Base-by-base conservation (phyloP, 2,888 invertebrate genomes). In the Oscheius sp. region DNA sequence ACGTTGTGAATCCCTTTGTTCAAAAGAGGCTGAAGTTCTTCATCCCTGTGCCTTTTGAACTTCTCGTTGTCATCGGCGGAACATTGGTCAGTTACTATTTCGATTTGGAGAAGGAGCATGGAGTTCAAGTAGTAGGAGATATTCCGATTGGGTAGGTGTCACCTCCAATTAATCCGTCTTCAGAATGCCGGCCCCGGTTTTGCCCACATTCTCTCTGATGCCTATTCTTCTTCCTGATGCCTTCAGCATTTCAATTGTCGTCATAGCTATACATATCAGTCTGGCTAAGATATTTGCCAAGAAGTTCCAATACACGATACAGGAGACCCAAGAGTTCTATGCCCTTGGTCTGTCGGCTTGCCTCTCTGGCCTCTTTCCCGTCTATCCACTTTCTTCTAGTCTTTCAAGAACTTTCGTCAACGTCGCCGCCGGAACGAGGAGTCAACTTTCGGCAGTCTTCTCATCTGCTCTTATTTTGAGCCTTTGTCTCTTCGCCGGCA, bases 371-470 rank as follows among this genome's bases (percentile, higher is more conserved):
- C 87, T 89, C 80, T 89, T 89, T 81, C 86, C 87, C 9, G 87
- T 88, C 56, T 88, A 87, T 78, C 87, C 87, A 3, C 84, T 87
- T n/a, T 86, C 88, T 6, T 88, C 87, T 17, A 89, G 89, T 2
- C 81, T 89, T 64, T 88, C 89, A 14, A 82, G 89, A 66, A 89
- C 89, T 67, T 77, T 89, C 22, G 93, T 95, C 59, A 94, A 94
- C 84, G 91, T 92, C 80, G 90, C 91, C 78, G 92, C 93, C 0
- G 95, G 95, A 14, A 92, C 93, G 38, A 92, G 91, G 83, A 93
- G 94, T 0, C 93, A 94, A 85, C 38, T 65, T 17, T 36, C 54
- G 17, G 44, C 65, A 20, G 41, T 65, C 1, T 65, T 65, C 56
- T 56, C 65, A 14, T 65, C 65, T 2, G 24, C 26, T 20, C 22